Conservation (phyloP, 2,113 vertebrate species). For the Archocentrus centrarchus region DNA sequence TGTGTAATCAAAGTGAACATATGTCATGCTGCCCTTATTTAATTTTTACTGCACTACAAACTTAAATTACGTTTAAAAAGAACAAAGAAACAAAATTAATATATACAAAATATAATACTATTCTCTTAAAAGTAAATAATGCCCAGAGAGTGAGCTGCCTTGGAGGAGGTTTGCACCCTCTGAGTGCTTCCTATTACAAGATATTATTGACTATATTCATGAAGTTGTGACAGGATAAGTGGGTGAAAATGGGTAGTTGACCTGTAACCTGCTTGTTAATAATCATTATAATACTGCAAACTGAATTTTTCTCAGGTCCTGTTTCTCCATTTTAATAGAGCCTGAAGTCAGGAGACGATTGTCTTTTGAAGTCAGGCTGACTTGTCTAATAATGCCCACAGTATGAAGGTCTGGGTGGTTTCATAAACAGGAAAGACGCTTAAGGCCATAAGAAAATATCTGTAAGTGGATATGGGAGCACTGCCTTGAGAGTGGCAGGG, state of each 20-base stretch:
- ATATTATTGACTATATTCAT: neutral
- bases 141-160: too few species aligned
- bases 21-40: too few species aligned
- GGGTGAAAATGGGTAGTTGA: slow-evolving; percentile 9
- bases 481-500: slow-evolving; percentile 30
- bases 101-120: too few species aligned
- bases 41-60: too few species aligned
- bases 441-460: slow-evolving; percentile 41
- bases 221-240: neutral
- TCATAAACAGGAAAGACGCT: slow-evolving; percentile 72
- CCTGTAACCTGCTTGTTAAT: slow-evolving; percentile 38
- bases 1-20: too few species aligned
- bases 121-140: too few species aligned
- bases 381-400: slow-evolving; percentile 43
- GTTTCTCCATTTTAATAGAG: slow-evolving; percentile 35
- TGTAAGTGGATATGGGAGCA: slow-evolving; percentile 43
- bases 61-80: too few species aligned
- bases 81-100: too few species aligned
- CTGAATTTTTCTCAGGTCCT: slow-evolving; percentile 9
- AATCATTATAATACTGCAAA: slow-evolving; percentile 26
- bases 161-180: too few species aligned
- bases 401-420: slow-evolving; percentile 52
- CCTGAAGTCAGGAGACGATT: slow-evolving; percentile 24
- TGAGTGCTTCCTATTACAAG: neutral
- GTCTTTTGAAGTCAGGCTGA: slow-evolving; percentile 40